Evolutionary conservation across 2,113 vertebrate species (phyloP), one percentile per base, ranked within the genome.

Genomic region (Chlamydotis undulata): DNA sequence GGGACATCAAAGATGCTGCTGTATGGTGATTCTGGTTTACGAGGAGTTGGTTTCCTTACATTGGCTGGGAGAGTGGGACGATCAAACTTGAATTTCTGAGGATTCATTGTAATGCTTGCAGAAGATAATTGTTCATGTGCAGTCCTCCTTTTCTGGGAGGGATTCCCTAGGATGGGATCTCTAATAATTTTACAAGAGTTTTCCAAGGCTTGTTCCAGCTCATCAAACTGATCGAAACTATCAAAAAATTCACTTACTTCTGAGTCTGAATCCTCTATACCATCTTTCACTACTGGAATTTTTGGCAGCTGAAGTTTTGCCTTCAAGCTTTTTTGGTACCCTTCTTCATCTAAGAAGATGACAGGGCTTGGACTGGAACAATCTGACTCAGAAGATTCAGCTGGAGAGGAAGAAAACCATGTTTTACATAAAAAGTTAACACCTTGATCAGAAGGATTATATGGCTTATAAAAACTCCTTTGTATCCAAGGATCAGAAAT

Each of bases 201-300:
- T 93, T 99, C 98, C 94, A 98, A 93, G 86, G 97, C 97, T 93
- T 98, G 98, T n/a, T 99, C 99, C 71, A 99, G 95, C 59, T 99
- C 99, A 97, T 99, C 99, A 77, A 99, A 99, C 83, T 98, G 99
- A 98, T 99, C 99, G 96, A 99, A 99, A 94, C 99, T 99, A 96
- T 99, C 99, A 97, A 99, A 99, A 98, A 99, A 99, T 94, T 99
- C 99, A 97, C 99, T 99, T 31, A 99, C 98, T 98, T 99, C 99
- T 23, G 99, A 99, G 94, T 99, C 99, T 29, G 99, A 99, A 97
- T 99, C 99, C 93, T 99, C 99, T 75, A 99, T 98, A 55, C 98
- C 98, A 84, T 99, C 99, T 97, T 98, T 99, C 82, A 98, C 98
- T 49, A 99, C 98, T 25, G 99, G 99, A 67, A 99, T 98, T 97